Evolutionary conservation across 2,888 invertebrate genomes (phyloP).

Genomic region (Epiblema foenella): DNA sequence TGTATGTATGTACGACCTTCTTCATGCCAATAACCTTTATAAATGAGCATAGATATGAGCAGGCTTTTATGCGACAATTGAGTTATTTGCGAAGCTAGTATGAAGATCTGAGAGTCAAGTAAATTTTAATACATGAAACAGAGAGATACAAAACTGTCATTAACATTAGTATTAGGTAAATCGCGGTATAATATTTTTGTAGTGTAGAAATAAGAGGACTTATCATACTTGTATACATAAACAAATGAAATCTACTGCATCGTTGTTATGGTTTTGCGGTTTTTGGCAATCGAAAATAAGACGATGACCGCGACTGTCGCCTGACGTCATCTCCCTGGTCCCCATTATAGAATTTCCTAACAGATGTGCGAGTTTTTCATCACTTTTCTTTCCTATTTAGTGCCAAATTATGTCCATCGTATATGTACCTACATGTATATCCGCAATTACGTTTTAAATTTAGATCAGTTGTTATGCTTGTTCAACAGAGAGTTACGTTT

Average conservation of each 20-base stretch:
- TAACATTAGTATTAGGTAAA: no score
- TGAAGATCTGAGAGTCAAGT: neutral
- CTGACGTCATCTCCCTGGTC: conserved; percentile 44
- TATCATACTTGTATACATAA: neutral
- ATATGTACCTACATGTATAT: neutral
- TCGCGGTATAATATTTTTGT: neutral
- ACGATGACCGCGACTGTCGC: conserved; percentile 37
- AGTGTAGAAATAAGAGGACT: no score
- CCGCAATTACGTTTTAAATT: conserved; percentile 17
- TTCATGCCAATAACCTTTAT: conserved; percentile 29
- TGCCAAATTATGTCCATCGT: conserved; percentile 22
- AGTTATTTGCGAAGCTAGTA: neutral
- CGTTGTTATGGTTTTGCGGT: conserved; percentile 42
- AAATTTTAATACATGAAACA: neutral
- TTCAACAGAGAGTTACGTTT: neutral
- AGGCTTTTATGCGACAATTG: conserved; percentile 6
- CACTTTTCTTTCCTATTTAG: conserved; percentile 23
- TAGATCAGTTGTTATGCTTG: neutral
- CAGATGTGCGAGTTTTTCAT: conserved; percentile 41
- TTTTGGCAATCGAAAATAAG: conserved; percentile 45
- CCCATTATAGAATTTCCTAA: conserved; percentile 39
- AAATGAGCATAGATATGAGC: conserved; percentile 27
- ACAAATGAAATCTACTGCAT: conserved; percentile 28
- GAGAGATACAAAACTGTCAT: neutral
- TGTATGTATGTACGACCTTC: no score